Evolutionary conservation across 2,113 vertebrate genomes (phyloP).

Genomic region (Gallinago jamesoni): DNA sequence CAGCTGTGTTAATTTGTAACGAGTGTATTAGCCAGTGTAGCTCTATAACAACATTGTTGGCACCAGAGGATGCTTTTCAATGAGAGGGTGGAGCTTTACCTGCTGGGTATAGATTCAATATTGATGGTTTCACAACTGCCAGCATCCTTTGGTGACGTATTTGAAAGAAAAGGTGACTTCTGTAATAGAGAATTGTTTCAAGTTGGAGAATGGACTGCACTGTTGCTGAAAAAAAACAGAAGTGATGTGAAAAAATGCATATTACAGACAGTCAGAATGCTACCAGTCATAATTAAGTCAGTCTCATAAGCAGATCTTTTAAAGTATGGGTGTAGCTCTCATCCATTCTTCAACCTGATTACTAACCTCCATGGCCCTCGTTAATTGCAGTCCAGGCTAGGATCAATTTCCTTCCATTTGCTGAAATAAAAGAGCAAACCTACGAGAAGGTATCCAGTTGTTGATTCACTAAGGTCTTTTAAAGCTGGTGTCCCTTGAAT

Average conservation of each 20-base stretch:
- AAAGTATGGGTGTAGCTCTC: neutral
- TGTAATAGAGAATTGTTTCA: neutral
- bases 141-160: neutral
- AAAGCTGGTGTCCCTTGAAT: neutral
- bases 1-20: neutral
- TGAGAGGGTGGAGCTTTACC: neutral
- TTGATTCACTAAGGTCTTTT: neutral
- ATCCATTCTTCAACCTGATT: neutral
- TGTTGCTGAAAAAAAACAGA: neutral
- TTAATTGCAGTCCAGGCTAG: neutral
- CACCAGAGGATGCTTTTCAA: neutral
- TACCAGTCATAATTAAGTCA: neutral
- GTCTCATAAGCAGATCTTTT: neutral
- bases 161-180: neutral
- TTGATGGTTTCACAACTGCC: neutral
- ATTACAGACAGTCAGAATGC: neutral
- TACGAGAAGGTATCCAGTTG: neutral
- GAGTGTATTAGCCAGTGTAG: neutral
- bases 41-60: neutral
- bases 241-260: neutral
- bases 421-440: neutral
- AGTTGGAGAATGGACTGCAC: neutral
- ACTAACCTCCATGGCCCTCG: neutral
- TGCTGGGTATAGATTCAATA: neutral
- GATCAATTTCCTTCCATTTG: neutral